phyloP scores from a whole-genome alignment of 2,113 vertebrate genomes.

The Agapornis roseicollis region DNA sequence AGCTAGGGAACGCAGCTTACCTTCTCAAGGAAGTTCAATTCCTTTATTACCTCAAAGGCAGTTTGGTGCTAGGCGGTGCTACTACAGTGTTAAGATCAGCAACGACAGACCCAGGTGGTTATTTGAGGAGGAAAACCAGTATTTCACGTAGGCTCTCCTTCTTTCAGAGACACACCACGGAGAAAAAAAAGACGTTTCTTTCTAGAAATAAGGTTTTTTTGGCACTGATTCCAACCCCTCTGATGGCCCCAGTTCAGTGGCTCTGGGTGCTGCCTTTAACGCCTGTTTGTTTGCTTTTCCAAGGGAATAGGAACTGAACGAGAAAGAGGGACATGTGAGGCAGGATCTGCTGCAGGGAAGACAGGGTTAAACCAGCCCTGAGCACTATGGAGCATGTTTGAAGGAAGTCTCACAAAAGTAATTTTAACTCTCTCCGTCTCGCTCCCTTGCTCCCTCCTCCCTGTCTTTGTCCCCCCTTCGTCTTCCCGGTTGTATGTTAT shows the following conservation, averaged over 20 bases:
- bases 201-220: neutral
- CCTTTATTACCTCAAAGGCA: neutral
- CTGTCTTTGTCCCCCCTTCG: conserved; percentile 51
- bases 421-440: conserved; percentile 67
- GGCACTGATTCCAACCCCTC: neutral
- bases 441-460: conserved; percentile 34
- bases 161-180: neutral
- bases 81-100: neutral
- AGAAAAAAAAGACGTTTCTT: neutral
- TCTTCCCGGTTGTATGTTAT: conserved; percentile 29
- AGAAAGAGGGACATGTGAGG: neutral
- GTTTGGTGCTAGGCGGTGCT: neutral
- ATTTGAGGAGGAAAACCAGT: neutral
- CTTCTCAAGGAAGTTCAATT: neutral
- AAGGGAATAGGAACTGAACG: neutral
- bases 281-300: neutral
- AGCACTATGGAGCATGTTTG: conserved; percentile 52
- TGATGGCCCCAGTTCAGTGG: neutral
- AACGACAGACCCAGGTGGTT: neutral
- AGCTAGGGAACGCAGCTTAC: accelerated
- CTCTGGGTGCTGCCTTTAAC: neutral
- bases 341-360: conserved; percentile 25
- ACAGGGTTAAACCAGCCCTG: conserved; percentile 72
- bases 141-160: neutral
- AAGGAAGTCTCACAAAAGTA: conserved; percentile 72